A percentile compares a stretch with the other conserved stretches of the same genome.
phyloP scores from a whole-genome alignment of 2,888 invertebrate genomes.

The Drosophila prostipennis region DNA sequence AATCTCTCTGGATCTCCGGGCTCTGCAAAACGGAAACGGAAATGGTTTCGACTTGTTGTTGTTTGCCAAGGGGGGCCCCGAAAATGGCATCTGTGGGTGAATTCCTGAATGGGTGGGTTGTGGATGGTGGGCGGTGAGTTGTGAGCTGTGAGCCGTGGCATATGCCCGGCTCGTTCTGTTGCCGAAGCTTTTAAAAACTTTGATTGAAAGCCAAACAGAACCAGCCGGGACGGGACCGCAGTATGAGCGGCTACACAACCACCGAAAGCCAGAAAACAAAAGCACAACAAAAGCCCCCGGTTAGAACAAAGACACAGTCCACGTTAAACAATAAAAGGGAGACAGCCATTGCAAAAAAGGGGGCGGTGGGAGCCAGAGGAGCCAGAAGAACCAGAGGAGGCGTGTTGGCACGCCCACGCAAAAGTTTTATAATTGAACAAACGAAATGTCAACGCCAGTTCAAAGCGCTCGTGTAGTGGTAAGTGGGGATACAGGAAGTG shows the following conservation, averaged over 20 bases:
- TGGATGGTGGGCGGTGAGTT: conserved; percentile 10
- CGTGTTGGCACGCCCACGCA: conserved; percentile 50
- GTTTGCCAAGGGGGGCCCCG: conserved; percentile 44
- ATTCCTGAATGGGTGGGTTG: not conserved
- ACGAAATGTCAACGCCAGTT: conserved; percentile 77
- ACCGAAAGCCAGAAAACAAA: conserved; percentile 57
- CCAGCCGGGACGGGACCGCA: conserved; percentile 45
- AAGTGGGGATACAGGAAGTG: not conserved
- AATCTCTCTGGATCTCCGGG: conserved; percentile 29
- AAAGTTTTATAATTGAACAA: conserved; percentile 78
- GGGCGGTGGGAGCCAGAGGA: not conserved
- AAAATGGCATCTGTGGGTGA: conserved; percentile 28
- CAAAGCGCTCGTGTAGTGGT: conserved; percentile 52
- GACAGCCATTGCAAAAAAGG: conserved; percentile 3
- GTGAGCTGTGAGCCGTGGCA: conserved; percentile 49
- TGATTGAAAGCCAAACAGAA: conserved; percentile 75
- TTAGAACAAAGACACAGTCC: conserved; percentile 59
- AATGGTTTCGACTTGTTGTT: conserved; percentile 54
- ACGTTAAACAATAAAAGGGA: conserved; percentile 27
- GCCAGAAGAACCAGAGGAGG: conserved; percentile 1
- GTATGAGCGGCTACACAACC: conserved; percentile 41
- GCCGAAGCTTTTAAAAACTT: conserved; percentile 76
- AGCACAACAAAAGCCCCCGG: conserved; percentile 57
- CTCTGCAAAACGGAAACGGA: conserved; percentile 73
- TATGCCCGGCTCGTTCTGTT: conserved; percentile 64